These are phyloP conservation scores for Ennomos erosarius DNA, from an alignment of 2,888 invertebrate species.

Conservation along the genomic window DNA sequence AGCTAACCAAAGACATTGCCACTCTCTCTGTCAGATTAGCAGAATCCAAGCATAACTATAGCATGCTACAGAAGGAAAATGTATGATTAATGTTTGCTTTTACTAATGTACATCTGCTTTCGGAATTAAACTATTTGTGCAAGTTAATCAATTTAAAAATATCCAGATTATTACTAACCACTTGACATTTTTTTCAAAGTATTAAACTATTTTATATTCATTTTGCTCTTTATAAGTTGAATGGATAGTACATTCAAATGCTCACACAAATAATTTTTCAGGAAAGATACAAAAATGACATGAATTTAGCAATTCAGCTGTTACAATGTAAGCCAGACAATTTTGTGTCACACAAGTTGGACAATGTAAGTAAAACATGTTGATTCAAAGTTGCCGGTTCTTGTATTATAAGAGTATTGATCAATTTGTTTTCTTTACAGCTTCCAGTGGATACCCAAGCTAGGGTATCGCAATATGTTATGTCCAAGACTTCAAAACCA, in stretches of 20 bases:
- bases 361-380: conserved; percentile 88
- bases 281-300: conserved; percentile 97
- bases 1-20: conserved; percentile 94
- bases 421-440: conserved; percentile 79
- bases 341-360: conserved; percentile 96
- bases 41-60: conserved; percentile 93
- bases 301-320: conserved; percentile 96
- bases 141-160: no score
- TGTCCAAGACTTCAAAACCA: conserved; percentile 83
- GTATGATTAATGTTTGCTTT: conserved; percentile 77
- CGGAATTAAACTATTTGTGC: no score
- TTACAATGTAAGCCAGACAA: conserved; percentile 97
- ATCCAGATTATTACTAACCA: no score
- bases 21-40: conserved; percentile 93
- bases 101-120: conserved; percentile 1
- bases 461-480: conserved; percentile 92
- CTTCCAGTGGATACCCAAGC: conserved; percentile 96
- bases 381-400: conserved; percentile 9
- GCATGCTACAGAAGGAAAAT: conserved; percentile 94
- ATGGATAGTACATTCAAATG: no score
- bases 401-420: conserved; percentile 21
- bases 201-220: no score
- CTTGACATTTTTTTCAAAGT: no score
- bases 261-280: conserved; percentile 60
- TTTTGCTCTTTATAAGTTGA: no score